Evolutionary conservation across 2,797 vertebrate genomes (phyloP).

Genomic region (Capromys pilorides): DNA sequence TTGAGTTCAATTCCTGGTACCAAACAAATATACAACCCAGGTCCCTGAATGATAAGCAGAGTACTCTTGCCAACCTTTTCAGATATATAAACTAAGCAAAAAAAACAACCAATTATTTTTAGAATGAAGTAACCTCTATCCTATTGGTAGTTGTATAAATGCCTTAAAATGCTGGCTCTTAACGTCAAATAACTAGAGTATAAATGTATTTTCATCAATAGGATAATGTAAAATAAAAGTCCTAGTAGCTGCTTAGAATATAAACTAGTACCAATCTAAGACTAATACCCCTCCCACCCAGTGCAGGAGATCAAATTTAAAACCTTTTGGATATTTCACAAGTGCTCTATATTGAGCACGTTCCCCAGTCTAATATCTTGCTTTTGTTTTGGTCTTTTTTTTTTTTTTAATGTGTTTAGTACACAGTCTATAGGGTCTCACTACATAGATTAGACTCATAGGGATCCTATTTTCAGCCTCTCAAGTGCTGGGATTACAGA

Average conservation of each 20-base stretch:
- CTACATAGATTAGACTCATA: too few species aligned
- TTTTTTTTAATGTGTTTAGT: too few species aligned
- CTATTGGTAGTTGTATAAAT: background rate
- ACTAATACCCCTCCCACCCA: background rate
- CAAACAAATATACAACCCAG: background rate
- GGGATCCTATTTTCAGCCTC: too few species aligned
- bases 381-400: background rate
- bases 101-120: conserved; percentile 30
- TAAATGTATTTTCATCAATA: conserved; percentile 38
- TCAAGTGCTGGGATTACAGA: too few species aligned
- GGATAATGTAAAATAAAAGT: background rate
- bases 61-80: background rate
- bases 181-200: conserved; percentile 47
- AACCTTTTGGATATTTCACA: background rate
- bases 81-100: background rate
- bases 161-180: conserved; percentile 14
- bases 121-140: conserved; percentile 18
- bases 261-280: conserved; percentile 40
- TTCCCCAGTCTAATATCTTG: background rate
- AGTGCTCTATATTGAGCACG: background rate
- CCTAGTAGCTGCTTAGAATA: background rate
- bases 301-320: background rate
- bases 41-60: conserved; percentile 29
- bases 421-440: too few species aligned
- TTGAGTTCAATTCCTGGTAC: too few species aligned